These are phyloP conservation scores for Xestia sexstrigata DNA, from an alignment of 2,888 invertebrate species.

Conservation along the genomic window DNA sequence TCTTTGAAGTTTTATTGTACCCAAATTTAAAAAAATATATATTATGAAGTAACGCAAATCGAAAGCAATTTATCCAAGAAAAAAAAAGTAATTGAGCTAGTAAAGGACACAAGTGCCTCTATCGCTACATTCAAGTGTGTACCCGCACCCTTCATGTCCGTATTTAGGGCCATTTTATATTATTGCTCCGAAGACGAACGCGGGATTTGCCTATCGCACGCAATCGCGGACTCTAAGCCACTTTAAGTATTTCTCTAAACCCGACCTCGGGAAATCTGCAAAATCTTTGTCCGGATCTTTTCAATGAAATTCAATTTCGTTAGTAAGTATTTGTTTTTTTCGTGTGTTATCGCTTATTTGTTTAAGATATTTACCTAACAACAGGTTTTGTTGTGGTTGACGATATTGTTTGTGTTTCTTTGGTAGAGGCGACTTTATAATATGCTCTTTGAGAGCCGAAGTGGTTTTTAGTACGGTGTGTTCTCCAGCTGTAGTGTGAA, in stretches of 20 bases:
- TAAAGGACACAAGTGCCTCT: conserved; percentile 9
- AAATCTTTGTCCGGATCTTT: conserved; percentile 84
- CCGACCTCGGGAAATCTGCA: conserved; percentile 78
- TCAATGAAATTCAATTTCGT: conserved; percentile 87
- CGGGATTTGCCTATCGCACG: conserved; percentile 84
- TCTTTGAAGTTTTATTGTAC: not conserved
- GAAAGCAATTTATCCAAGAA: not conserved
- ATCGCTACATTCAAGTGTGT: conserved; percentile 46
- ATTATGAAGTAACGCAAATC: no score
- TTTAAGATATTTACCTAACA: conserved; percentile 64
- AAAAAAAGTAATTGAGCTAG: conserved; percentile 15
- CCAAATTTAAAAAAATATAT: not conserved
- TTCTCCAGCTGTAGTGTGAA: not conserved
- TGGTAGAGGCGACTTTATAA: conserved; percentile 1
- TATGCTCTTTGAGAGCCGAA: not conserved
- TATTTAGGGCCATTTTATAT: conserved; percentile 78
- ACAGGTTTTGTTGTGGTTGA: conserved; percentile 34
- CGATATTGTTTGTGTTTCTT: conserved; percentile 18
- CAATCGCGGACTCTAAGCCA: conserved; percentile 85
- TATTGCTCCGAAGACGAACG: conserved; percentile 77
- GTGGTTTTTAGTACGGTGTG: not conserved
- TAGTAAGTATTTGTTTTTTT: conserved; percentile 77
- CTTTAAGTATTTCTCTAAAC: conserved; percentile 84
- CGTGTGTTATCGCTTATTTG: conserved; percentile 68
- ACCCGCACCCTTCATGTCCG: conserved; percentile 66